A percentile compares a stretch with the other conserved stretches of the same genome.
phyloP scores from a whole-genome alignment of 2,888 invertebrate species.

The Drosophila peninsularis region DNA sequence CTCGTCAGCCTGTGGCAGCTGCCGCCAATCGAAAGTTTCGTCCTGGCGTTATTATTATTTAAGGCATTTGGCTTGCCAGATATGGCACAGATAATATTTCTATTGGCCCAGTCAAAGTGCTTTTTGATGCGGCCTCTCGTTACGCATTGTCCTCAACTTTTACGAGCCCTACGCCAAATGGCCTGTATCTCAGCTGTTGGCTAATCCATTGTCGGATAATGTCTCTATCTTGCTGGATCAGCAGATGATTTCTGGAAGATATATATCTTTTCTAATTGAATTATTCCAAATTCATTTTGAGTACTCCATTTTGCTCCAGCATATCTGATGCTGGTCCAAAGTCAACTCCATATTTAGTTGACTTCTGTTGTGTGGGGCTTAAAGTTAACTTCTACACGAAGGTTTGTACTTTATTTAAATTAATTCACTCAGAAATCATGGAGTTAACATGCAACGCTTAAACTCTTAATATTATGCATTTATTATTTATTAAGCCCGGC shows the following conservation, averaged over 20 bases:
- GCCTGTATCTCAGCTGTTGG: conserved; percentile 4
- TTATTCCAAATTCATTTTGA: not conserved
- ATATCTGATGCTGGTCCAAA: no score
- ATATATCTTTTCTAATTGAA: not conserved
- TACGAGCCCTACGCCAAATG: conserved; percentile 1
- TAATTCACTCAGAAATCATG: not conserved
- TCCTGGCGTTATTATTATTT: conserved; percentile 47
- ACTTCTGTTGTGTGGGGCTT: not conserved
- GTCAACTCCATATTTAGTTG: not conserved
- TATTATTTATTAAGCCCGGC: conserved; percentile 6
- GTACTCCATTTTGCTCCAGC: no score
- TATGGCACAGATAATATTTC: conserved; percentile 38
- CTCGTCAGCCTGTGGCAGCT: conserved; percentile 69
- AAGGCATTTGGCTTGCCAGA: conserved; percentile 31
- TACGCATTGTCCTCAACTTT: conserved; percentile 7
- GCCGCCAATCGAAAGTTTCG: conserved; percentile 60
- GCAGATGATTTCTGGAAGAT: no score
- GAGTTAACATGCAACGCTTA: not conserved
- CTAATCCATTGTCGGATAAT: not conserved
- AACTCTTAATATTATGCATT: conserved; percentile 1
- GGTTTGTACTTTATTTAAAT: not conserved
- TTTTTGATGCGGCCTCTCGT: conserved; percentile 30
- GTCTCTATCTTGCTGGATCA: no score
- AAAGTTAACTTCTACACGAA: not conserved
- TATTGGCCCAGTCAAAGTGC: conserved; percentile 34